These are phyloP conservation scores for Octopus sinensis DNA, from an alignment of 1,140 invertebrate species.

Conservation along the genomic window DNA sequence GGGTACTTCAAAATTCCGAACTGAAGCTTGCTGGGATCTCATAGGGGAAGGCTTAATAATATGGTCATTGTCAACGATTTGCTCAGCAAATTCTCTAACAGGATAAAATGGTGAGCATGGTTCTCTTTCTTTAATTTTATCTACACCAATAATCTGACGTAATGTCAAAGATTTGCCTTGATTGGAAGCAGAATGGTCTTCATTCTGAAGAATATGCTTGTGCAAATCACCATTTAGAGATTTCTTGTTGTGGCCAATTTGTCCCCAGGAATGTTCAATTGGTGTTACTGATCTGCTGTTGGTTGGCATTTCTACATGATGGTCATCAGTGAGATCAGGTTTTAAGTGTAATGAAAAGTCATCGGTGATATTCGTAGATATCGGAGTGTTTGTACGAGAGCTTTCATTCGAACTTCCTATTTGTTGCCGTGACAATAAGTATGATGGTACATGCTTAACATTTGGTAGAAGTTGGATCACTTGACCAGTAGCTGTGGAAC, in stretches of 20 bases:
- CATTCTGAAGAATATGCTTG: background rate
- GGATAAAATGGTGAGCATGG: conserved; percentile 7
- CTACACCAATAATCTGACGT: background rate
- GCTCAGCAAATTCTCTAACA: conserved; percentile 12
- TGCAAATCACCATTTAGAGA: background rate
- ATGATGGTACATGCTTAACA: conserved; percentile 45
- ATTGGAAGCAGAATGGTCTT: background rate
- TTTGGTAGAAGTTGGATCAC: conserved; percentile 47
- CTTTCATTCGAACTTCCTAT: conserved; percentile 14
- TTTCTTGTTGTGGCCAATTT: background rate
- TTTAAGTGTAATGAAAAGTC: background rate
- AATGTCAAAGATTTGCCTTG: background rate
- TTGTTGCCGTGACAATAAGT: conserved; percentile 29
- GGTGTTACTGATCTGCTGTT: background rate
- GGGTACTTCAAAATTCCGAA: background rate
- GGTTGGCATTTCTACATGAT: conserved; percentile 8
- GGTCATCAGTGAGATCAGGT: background rate
- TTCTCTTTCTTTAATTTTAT: conserved; percentile 13
- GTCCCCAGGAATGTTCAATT: background rate
- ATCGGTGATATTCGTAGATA: background rate
- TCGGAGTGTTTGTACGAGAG: conserved; percentile 7
- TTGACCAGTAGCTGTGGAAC: conserved; percentile 24
- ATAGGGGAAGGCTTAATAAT: conserved; percentile 10
- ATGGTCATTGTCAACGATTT: background rate
- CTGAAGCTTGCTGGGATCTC: background rate